A percentile compares a stretch with the other conserved stretches of the same genome.
phyloP scores from a whole-genome alignment of 2,888 invertebrate species.

The Epiblema foenella region DNA sequence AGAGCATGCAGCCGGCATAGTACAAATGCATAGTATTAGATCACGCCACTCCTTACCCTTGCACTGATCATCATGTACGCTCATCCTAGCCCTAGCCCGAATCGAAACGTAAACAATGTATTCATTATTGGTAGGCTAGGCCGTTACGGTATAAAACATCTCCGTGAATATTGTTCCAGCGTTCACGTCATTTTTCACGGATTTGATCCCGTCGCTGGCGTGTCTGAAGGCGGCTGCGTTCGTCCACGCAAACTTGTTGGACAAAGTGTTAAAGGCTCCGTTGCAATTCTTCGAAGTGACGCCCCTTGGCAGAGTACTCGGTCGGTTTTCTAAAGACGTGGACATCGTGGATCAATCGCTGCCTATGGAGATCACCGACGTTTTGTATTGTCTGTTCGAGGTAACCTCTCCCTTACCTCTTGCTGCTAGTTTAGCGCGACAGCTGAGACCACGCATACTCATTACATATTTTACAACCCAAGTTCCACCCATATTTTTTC shows the following conservation, averaged over 20 bases:
- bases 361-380: constrained; percentile 87
- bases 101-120: constrained; percentile 70
- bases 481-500: not conserved
- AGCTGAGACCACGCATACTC: constrained; percentile 1
- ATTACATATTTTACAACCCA: not conserved
- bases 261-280: constrained; percentile 87
- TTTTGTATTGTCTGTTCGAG: constrained; percentile 89
- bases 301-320: constrained; percentile 89
- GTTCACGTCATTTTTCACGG: constrained; percentile 87
- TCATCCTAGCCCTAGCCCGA: constrained; percentile 31
- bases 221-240: constrained; percentile 87
- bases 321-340: constrained; percentile 91
- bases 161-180: constrained; percentile 86
- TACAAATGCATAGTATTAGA: constrained; percentile 24
- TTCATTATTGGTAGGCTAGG: constrained; percentile 58
- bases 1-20: constrained; percentile 37
- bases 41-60: constrained; percentile 46
- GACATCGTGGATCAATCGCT: constrained; percentile 89
- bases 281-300: constrained; percentile 92
- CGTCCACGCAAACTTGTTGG: constrained; percentile 86
- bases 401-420: constrained; percentile 73
- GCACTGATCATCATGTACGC: constrained; percentile 42
- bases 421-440: constrained; percentile 1
- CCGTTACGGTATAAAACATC: constrained; percentile 26
- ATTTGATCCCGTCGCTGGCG: constrained; percentile 88